Evolutionary conservation across 2,888 invertebrate genomes (phyloP), one percentile per base, ranked within the genome.

Genomic region (Ormyrus rosae): DNA sequence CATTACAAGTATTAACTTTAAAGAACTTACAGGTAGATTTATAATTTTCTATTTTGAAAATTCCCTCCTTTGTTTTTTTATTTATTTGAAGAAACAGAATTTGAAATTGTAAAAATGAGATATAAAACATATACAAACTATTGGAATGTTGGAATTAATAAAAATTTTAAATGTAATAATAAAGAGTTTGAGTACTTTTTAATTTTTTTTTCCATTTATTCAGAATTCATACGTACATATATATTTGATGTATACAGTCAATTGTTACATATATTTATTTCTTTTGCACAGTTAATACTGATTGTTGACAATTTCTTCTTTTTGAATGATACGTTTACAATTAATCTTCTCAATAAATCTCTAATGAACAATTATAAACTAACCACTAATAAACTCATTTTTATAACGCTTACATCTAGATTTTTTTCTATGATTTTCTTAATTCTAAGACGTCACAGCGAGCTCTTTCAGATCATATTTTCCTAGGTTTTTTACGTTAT

Each of bases 51-150:
- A 76, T 63, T 34, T 50, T 67, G 50, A 70, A 13, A 6, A 65
- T 45, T 64, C 61, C 34, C 34, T 34, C 34, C 34, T 34, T 34
- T 34, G 34, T 4, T 34, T 34, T 34, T 34, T 34, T 80, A 80
- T 82, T 82, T 82, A 82, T 82, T 82, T 75, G 78, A 78, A 82
- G 63, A 78, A 82, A 78, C 64, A 58, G 74, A 72, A 72, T 75
- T 77, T 48, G n/a, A 73, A 82, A 48, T 77, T 77, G 70, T 82
- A 82, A 65, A 79, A 81, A 81, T 48, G 46, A 81, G 60, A 74
- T 79, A 75, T 50, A 72, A 80, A 80, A 50, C 80, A 81, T 70
- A 78, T 68, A 34, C 70, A 69, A 75, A 55, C 11, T 76, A 78
- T 68, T 58, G 13, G 50, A 78, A 79, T 67, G 55, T 70, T 74